phyloP scores from a whole-genome alignment of 2,113 vertebrate genomes.

The Syngnathus scovelli region DNA sequence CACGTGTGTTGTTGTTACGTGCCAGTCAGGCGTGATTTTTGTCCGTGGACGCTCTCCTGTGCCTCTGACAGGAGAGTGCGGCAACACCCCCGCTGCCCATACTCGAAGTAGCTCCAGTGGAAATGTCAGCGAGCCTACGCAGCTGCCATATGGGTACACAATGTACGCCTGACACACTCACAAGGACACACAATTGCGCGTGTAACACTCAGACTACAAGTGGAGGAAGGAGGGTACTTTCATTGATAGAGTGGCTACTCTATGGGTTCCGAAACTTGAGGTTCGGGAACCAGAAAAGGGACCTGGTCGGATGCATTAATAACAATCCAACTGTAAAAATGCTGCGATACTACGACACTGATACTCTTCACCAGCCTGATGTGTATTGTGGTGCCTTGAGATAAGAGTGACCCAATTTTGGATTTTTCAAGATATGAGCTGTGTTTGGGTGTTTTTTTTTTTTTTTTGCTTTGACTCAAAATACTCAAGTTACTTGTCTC shows the following conservation, averaged over 20 bases:
- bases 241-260: background rate
- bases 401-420: background rate
- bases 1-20: conserved; percentile 42
- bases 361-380: background rate
- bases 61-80: conserved; percentile 23
- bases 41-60: background rate
- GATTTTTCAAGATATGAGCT: background rate
- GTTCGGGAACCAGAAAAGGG: background rate
- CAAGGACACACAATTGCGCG: conserved; percentile 41
- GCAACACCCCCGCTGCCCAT: conserved; percentile 50
- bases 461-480: background rate
- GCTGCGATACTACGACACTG: background rate
- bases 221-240: background rate
- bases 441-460: background rate
- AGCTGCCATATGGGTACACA: conserved; percentile 67
- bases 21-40: conserved; percentile 1
- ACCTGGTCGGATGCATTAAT: background rate
- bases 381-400: background rate
- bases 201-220: background rate
- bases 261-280: background rate
- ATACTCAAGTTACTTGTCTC: background rate
- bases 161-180: conserved; percentile 65
- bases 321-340: background rate
- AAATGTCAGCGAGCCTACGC: conserved; percentile 54
- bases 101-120: conserved; percentile 59